Evolutionary conservation across 2,888 invertebrate genomes (phyloP).

Genomic region (Cryptocephalus primarius): DNA sequence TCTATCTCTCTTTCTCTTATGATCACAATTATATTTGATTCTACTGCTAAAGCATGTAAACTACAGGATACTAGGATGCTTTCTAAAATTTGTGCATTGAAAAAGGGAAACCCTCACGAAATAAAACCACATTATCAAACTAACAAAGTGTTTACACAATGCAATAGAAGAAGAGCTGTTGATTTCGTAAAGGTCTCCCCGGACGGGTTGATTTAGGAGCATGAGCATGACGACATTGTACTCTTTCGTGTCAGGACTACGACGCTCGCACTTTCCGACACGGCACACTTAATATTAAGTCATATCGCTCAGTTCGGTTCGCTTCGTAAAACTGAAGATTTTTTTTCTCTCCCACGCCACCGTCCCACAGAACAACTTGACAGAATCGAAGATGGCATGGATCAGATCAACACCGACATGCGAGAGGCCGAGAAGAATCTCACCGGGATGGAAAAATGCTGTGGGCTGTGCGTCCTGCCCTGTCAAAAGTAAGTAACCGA

Average conservation of each 20-base stretch:
- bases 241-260: slow-evolving; percentile 12
- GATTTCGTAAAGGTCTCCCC: no score
- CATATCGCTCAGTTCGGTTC: not conserved
- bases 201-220: slow-evolving; percentile 9
- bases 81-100: slow-evolving; percentile 4
- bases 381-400: slow-evolving; percentile 99
- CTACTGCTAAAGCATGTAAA: slow-evolving; percentile 5
- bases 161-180: no score
- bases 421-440: slow-evolving; percentile 98
- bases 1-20: slow-evolving; percentile 1
- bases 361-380: slow-evolving; percentile 86
- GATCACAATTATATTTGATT: not conserved
- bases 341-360: slow-evolving; percentile 2
- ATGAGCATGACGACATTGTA: slow-evolving; percentile 19
- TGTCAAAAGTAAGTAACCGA: slow-evolving; percentile 84
- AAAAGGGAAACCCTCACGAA: slow-evolving; percentile 5
- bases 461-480: slow-evolving; percentile 95
- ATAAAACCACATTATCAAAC: not conserved
- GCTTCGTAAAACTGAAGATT: slow-evolving; percentile 1
- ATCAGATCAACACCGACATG: slow-evolving; percentile 99
- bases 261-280: slow-evolving; percentile 13
- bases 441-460: slow-evolving; percentile 99
- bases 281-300: slow-evolving; percentile 4
- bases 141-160: no score
- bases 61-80: slow-evolving; percentile 3